Conservation (phyloP, 2,888 invertebrate species). For the Hoplodrina ambigua region DNA sequence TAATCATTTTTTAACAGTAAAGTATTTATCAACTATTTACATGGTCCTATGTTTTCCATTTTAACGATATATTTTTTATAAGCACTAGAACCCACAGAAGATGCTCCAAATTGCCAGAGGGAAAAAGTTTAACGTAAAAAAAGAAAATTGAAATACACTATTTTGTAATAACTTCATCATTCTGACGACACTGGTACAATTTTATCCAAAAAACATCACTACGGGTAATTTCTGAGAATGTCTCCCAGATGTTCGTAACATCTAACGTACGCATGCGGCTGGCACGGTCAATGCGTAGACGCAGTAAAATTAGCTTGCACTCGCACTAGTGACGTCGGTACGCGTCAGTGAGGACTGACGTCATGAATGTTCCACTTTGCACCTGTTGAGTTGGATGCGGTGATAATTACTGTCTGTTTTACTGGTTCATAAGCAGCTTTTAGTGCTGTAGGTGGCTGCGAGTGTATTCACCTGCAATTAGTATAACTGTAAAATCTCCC, state of each 20-base stretch:
- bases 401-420: neutral
- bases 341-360: slow-evolving; percentile 56
- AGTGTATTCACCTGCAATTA: neutral
- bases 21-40: too few species aligned
- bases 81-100: too few species aligned
- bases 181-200: slow-evolving; percentile 3
- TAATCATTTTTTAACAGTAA: too few species aligned
- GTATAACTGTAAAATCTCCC: neutral
- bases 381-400: neutral
- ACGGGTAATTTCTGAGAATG: slow-evolving; percentile 26
- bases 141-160: neutral
- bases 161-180: slow-evolving; percentile 1
- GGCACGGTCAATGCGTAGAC: slow-evolving; percentile 55
- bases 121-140: neutral
- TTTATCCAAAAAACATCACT: slow-evolving; percentile 1
- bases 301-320: slow-evolving; percentile 62
- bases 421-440: neutral
- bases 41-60: too few species aligned
- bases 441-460: neutral
- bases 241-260: slow-evolving; percentile 37
- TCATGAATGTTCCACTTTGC: slow-evolving; percentile 58
- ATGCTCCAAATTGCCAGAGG: too few species aligned
- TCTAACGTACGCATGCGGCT: slow-evolving; percentile 52
- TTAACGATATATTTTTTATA: too few species aligned
- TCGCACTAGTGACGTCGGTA: slow-evolving; percentile 62